Percentiles rank a stretch among this genome's conserved stretches.
These are phyloP conservation scores for Gopherus evgoodei DNA, from an alignment of 2,113 vertebrate genomes.

Conservation along the genomic window DNA sequence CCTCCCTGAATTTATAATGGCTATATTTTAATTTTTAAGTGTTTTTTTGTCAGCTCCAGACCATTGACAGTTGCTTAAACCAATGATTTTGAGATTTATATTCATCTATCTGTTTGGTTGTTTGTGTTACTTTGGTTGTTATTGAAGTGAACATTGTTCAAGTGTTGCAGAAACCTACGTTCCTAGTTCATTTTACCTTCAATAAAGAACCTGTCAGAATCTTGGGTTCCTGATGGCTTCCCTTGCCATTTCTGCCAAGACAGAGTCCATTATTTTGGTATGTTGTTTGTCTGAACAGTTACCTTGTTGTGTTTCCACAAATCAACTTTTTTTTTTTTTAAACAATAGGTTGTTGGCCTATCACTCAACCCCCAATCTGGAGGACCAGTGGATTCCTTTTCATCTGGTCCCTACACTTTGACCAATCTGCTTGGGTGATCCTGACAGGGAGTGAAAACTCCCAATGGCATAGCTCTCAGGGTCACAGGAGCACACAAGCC, in stretches of 20 bases:
- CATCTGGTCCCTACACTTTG: neutral
- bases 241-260: neutral
- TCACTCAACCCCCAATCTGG: neutral
- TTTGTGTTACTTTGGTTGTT: neutral
- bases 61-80: neutral
- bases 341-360: neutral
- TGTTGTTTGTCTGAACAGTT: neutral
- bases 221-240: neutral
- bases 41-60: neutral
- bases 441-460: neutral
- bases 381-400: neutral
- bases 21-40: neutral
- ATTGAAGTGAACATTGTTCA: neutral
- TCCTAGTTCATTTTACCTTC: neutral
- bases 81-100: neutral
- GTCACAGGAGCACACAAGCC: neutral
- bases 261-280: neutral
- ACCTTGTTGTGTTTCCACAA: constrained; percentile 40
- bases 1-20: neutral
- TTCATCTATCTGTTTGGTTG: neutral
- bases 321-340: neutral
- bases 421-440: neutral
- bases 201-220: neutral
- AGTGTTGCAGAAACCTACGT: neutral
- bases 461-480: neutral